Evolutionary conservation across 2,797 vertebrate genomes (phyloP).

Genomic region (Zalophus californianus): DNA sequence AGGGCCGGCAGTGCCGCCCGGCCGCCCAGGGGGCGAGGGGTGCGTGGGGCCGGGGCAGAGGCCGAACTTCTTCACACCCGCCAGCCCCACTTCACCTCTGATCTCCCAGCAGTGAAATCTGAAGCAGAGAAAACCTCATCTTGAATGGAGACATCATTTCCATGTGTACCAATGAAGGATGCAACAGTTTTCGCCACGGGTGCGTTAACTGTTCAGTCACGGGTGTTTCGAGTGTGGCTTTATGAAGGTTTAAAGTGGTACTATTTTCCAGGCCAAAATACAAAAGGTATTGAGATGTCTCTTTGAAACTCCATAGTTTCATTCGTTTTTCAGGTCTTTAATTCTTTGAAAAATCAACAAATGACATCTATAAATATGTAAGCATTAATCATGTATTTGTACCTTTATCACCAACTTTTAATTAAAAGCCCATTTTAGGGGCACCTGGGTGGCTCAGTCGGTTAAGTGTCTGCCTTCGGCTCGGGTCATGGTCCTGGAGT

Average conservation of each 20-base stretch:
- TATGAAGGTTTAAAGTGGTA: too few species aligned
- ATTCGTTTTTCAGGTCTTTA: not conserved
- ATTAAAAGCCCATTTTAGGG: not conserved
- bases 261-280: not conserved
- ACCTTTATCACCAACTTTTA: not conserved
- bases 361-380: not conserved
- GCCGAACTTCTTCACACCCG: too few species aligned
- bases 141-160: accelerated
- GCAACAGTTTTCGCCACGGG: not conserved
- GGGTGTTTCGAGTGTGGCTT: not conserved
- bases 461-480: too few species aligned
- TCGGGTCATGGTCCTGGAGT: too few species aligned
- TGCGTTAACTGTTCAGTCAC: not conserved
- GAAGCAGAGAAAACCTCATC: not conserved
- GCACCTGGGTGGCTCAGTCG: too few species aligned
- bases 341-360: not conserved
- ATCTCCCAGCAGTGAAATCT: not conserved
- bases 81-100: not conserved
- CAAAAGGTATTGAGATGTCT: not conserved
- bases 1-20: too few species aligned
- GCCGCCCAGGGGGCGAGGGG: too few species aligned
- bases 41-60: not conserved
- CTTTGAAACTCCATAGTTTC: not conserved
- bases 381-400: not conserved
- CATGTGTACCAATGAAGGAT: not conserved